Evolutionary conservation across 2,113 vertebrate species (phyloP), one percentile per base, ranked within the genome.

Genomic region (Pogonocichla stellata): DNA sequence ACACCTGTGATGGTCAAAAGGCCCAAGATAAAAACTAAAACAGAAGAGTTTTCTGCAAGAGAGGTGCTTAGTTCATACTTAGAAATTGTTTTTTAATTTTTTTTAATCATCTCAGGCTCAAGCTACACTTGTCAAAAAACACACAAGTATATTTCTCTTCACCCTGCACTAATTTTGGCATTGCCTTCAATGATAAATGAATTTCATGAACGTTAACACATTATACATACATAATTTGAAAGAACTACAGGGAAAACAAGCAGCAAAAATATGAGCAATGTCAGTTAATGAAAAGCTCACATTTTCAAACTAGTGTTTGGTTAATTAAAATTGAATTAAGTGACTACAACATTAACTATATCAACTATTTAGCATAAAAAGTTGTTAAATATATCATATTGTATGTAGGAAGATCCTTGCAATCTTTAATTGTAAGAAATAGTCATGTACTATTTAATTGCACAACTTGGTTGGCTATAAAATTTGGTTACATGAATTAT

Each of bases 301-400:
- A 96, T 97, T 97, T 97, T 97, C 94, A 94, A 95, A 98, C 96
- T 97, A 98, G 95, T 97, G 97, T 97, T 96, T 97, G 89, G 96
- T 96, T 97, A 98, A 98, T 98, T 98, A 98, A 97, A 98, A 96
- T 84, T 92, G 97, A 98, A 97, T 98, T 98, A 98, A 98, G 95
- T 88, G 96, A 97, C 97, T 98, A 96, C 94, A 95, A 92, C 88
- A 93, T 96, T 97, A 97, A 97, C 96, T 97, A 95, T 96, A 97
- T 97, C 97, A 97, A 97, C 97, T 97, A 91, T 96, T 98, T 96
- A 97, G 96, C 97, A 96, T 96, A 95, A 97, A 95, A 97, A 97
- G 94, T 97, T 97, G 97, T 97, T 98, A 97, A 97, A 97, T 98
- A 97, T 93, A 98, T 98, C 98, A 97, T 84, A 90, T 93, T 96